Evolutionary conservation across 2,888 invertebrate species (phyloP).

Genomic region (Himalopsyche anomala): DNA sequence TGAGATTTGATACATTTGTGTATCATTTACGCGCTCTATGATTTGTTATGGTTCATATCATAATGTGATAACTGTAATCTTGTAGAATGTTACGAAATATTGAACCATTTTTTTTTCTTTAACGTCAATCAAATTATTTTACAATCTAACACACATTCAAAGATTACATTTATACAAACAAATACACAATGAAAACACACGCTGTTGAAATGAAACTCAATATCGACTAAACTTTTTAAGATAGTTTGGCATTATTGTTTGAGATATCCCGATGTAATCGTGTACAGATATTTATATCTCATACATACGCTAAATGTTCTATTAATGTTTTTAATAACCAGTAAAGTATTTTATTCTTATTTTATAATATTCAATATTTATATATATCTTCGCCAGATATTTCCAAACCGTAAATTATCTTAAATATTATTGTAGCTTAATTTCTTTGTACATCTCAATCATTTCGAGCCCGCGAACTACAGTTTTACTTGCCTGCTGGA

Average conservation of each 20-base stretch:
- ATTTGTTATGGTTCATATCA: slow-evolving; percentile 40
- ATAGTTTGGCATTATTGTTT: no score
- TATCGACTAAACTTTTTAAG: no score
- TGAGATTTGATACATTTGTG: slow-evolving; percentile 38
- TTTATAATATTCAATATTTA: neutral
- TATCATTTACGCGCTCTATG: slow-evolving; percentile 34
- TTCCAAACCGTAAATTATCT: neutral
- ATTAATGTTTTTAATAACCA: no score
- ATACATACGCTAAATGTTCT: no score
- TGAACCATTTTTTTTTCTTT: no score
- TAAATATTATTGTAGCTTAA: slow-evolving; percentile 14
- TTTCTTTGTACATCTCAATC: slow-evolving; percentile 27
- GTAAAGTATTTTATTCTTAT: neutral
- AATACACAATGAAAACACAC: no score
- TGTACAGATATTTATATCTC: no score
- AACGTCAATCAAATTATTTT: no score
- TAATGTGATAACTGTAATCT: slow-evolving; percentile 40
- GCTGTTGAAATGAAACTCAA: no score
- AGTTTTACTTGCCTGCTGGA: neutral
- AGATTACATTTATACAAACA: no score
- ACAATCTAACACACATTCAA: no score
- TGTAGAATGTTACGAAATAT: neutral
- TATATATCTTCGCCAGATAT: neutral
- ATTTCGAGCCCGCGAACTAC: neutral
- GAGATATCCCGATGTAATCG: no score